Evolutionary conservation across 1,140 invertebrate species (phyloP).

Genomic region (Bombus pascuorum): DNA sequence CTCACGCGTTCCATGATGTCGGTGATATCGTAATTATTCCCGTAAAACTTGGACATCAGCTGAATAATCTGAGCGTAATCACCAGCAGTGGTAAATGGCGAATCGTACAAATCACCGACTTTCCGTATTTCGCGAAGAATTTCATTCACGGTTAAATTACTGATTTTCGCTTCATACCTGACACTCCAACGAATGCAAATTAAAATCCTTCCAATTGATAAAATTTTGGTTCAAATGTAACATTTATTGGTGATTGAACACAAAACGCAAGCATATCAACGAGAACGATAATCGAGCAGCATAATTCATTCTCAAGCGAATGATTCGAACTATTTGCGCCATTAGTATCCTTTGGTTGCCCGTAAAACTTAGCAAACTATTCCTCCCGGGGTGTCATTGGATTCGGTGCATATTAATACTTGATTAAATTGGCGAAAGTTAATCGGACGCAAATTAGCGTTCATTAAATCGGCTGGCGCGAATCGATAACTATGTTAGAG

Average conservation of each 20-base stretch:
- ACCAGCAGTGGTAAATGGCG: neutral
- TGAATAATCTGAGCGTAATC: neutral
- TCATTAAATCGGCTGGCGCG: slow-evolving; percentile 12
- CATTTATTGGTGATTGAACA: neutral
- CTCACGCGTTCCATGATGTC: slow-evolving; percentile 50
- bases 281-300: neutral
- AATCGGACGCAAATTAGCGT: slow-evolving; percentile 9
- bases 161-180: slow-evolving; percentile 46
- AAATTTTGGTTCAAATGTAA: neutral
- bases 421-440: slow-evolving; percentile 17
- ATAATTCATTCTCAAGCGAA: neutral
- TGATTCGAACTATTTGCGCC: neutral
- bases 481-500: slow-evolving; percentile 14
- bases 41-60: slow-evolving; percentile 41
- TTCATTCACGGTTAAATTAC: slow-evolving; percentile 11
- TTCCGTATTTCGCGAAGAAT: slow-evolving; percentile 14
- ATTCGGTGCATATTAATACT: slow-evolving; percentile 1
- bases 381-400: neutral
- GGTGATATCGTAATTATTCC: slow-evolving; percentile 37
- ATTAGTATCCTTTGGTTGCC: neutral
- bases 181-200: neutral
- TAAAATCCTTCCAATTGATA: neutral
- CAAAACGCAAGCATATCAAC: neutral
- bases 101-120: slow-evolving; percentile 52
- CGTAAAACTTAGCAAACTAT: neutral